Conservation (phyloP, 2,797 vertebrate species). For the Parauchenoglanis ngamensis region DNA sequence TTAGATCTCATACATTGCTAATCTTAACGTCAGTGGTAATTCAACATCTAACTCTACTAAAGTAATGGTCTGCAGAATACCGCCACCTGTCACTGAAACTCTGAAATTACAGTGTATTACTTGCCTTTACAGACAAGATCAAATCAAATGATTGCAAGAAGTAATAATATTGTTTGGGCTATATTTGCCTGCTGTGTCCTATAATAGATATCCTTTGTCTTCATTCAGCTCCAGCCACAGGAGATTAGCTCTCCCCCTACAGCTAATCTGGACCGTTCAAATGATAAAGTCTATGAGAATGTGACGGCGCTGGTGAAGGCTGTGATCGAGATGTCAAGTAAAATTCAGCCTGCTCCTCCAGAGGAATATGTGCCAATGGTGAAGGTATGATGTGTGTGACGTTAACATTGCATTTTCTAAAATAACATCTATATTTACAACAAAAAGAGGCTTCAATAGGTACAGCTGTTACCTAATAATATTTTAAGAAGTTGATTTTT, state of each 20-base stretch:
- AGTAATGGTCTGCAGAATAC: neutral
- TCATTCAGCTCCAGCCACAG: slow-evolving; percentile 89
- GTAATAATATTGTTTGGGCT: neutral
- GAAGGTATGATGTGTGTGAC: slow-evolving; percentile 78
- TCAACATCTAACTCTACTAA: neutral
- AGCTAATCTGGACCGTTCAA: slow-evolving; percentile 95
- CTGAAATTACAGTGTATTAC: slow-evolving; percentile 13
- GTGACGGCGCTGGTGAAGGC: slow-evolving; percentile 97
- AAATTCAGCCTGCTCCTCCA: slow-evolving; percentile 93
- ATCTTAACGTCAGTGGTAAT: neutral
- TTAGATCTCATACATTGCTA: neutral
- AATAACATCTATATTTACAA: neutral
- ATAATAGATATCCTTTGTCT: slow-evolving; percentile 1
- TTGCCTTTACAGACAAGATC: neutral
- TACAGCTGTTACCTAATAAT: too few species aligned
- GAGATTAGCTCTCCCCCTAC: slow-evolving; percentile 98
- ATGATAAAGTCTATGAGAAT: slow-evolving; percentile 97
- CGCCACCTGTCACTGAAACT: slow-evolving; percentile 61
- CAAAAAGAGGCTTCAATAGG: neutral
- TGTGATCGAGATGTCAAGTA: slow-evolving; percentile 98
- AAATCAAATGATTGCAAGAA: neutral
- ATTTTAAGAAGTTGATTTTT: neutral
- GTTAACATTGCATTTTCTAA: neutral
- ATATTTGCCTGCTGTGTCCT: neutral
- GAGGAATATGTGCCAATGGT: slow-evolving; percentile 99